Conservation (phyloP, 2,113 vertebrate species). For the Dicrurus megarhynchus region DNA sequence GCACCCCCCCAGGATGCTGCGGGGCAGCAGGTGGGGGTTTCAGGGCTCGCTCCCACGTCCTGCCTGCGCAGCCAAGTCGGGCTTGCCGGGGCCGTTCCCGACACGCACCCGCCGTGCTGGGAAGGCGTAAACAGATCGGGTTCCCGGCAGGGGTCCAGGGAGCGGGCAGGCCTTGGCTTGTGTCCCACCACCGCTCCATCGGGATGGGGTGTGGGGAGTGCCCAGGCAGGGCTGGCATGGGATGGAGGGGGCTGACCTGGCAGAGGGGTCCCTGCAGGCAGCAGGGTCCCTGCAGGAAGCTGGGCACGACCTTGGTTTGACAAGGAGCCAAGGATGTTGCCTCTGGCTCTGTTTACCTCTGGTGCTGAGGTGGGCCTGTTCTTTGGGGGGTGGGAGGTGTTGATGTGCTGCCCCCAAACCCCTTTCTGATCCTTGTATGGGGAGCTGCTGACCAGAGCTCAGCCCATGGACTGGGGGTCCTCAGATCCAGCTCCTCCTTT, state of each 20-base stretch:
- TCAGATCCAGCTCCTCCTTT: neutral
- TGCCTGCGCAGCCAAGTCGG: neutral
- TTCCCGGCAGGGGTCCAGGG: conserved; percentile 54
- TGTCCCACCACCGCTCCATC: neutral
- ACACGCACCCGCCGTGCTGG: neutral
- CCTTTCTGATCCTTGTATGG: accelerated
- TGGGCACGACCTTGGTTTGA: neutral
- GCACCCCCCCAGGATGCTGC: accelerated
- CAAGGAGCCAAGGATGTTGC: neutral
- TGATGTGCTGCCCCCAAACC: neutral
- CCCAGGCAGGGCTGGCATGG: neutral
- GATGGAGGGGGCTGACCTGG: neutral
- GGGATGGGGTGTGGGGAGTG: neutral
- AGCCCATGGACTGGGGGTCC: neutral
- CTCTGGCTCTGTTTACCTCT: neutral
- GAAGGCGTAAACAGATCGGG: conserved; percentile 40
- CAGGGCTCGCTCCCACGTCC: neutral
- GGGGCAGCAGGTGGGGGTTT: neutral
- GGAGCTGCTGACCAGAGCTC: neutral
- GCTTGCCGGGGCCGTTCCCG: conserved; percentile 20
- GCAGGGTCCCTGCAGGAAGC: accelerated
- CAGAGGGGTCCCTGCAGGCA: accelerated
- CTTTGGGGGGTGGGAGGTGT: neutral
- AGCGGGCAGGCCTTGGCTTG: conserved; percentile 58
- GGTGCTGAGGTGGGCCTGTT: neutral